Percentiles rank a stretch among this genome's conserved stretches.
Evolutionary conservation across 2,888 invertebrate species (phyloP).

Genomic region (Drosophila sordidula): DNA sequence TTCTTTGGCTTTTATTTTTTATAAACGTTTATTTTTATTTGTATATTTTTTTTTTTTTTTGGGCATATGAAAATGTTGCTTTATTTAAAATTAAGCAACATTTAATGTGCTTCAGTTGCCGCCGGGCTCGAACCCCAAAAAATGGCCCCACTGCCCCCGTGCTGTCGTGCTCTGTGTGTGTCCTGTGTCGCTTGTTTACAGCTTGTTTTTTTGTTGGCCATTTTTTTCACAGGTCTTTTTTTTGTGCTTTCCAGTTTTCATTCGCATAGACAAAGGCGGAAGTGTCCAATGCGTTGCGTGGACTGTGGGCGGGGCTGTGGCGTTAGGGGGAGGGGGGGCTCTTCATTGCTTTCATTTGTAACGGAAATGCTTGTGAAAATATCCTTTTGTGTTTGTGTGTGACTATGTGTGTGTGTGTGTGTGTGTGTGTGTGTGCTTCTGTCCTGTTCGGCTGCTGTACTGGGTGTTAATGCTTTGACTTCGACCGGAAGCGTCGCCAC

Average conservation of each 20-base stretch:
- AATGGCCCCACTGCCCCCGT: too few relatives aligned
- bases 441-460: slow-evolving; percentile 32
- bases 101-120: slow-evolving; percentile 55
- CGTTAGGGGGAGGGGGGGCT: slow-evolving; percentile 21
- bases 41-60: neutral
- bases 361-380: slow-evolving; percentile 79
- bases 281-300: slow-evolving; percentile 52
- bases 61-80: slow-evolving; percentile 37
- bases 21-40: neutral
- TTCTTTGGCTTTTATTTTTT: slow-evolving; percentile 2
- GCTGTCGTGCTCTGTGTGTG: slow-evolving; percentile 17
- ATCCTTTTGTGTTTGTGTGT: slow-evolving; percentile 54
- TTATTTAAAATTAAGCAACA: slow-evolving; percentile 76
- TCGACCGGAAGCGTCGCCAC: slow-evolving; percentile 67
- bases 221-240: neutral
- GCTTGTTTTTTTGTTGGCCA: slow-evolving; percentile 12
- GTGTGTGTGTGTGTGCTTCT: slow-evolving; percentile 27
- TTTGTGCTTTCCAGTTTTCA: slow-evolving; percentile 20
- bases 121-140: neutral
- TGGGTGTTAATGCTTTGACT: slow-evolving; percentile 74
- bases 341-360: slow-evolving; percentile 78
- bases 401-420: slow-evolving; percentile 15
- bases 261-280: slow-evolving; percentile 71
- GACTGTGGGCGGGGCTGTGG: slow-evolving; percentile 4
- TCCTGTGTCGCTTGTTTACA: slow-evolving; percentile 28